Conservation (phyloP, 2,113 vertebrate genomes). For the Psilopsiagon aurifrons region DNA sequence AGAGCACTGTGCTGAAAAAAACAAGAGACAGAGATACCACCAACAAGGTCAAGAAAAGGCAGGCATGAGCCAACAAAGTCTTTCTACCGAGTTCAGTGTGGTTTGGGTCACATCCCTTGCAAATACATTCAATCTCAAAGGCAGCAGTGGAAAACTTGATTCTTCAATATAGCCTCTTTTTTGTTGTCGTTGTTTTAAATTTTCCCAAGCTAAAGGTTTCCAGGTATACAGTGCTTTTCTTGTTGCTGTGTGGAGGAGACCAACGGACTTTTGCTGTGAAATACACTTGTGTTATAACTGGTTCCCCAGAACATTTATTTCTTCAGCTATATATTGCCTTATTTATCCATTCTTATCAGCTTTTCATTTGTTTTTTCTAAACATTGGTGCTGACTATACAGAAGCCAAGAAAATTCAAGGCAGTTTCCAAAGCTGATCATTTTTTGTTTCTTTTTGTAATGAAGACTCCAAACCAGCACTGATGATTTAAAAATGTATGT, state of each 20-base stretch:
- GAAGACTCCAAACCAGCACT: not conserved
- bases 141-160: not conserved
- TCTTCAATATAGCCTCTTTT: not conserved
- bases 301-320: not conserved
- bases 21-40: not conserved
- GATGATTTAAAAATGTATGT: slow-evolving; percentile 2
- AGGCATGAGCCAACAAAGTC: not conserved
- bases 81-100: not conserved
- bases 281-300: not conserved
- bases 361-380: slow-evolving; percentile 2
- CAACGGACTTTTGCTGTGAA: not conserved
- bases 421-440: not conserved
- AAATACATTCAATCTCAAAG: not conserved
- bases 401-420: slow-evolving; percentile 26
- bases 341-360: slow-evolving; percentile 8
- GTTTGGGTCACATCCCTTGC: not conserved
- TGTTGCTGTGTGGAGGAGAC: not conserved
- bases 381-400: not conserved
- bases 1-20: rapidly evolving
- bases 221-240: not conserved
- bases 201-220: not conserved
- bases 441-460: slow-evolving; percentile 18
- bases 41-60: not conserved
- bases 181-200: not conserved
- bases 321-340: not conserved